Conservation (phyloP, 2,797 vertebrate genomes). For the Merluccius polli region DNA sequence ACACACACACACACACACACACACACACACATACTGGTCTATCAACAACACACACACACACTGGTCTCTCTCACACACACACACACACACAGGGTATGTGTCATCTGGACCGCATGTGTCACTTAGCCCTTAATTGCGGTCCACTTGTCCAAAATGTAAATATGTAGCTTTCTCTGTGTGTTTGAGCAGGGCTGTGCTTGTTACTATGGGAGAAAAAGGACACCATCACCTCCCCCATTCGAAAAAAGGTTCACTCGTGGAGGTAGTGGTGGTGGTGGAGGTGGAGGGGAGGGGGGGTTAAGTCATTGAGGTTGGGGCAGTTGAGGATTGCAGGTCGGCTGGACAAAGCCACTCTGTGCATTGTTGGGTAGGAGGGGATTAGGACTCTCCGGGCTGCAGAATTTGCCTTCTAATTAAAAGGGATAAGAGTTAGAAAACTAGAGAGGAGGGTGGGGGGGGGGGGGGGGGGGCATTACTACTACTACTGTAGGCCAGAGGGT, state of each 20-base stretch:
- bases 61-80: constrained; percentile 22
- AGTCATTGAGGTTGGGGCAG: constrained; percentile 58
- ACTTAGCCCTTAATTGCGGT: constrained; percentile 65
- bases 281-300: constrained; percentile 50
- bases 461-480: constrained; percentile 36
- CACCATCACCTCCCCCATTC: constrained; percentile 32
- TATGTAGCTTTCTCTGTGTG: constrained; percentile 50
- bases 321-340: constrained; percentile 79
- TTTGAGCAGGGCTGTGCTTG: constrained; percentile 56
- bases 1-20: constrained; percentile 3
- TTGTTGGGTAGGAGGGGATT: constrained; percentile 99
- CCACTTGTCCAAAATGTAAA: constrained; percentile 67
- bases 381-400: constrained; percentile 98
- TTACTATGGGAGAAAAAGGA: constrained; percentile 25
- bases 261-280: neutral
- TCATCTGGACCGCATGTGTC: constrained; percentile 61
- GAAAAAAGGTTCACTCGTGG: constrained; percentile 58
- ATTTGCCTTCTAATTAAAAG: constrained; percentile 99
- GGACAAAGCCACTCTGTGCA: constrained; percentile 99
- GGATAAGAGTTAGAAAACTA: constrained; percentile 92
- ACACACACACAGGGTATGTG: constrained; percentile 47
- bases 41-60: too few species aligned
- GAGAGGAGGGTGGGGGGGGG: constrained; percentile 57
- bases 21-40: constrained; percentile 36
- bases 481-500: constrained; percentile 70